A percentile compares a stretch with the other conserved stretches of the same genome.
These are phyloP conservation scores for Microcebus murinus DNA, from an alignment of 2,113 vertebrate genomes.

Conservation along the genomic window DNA sequence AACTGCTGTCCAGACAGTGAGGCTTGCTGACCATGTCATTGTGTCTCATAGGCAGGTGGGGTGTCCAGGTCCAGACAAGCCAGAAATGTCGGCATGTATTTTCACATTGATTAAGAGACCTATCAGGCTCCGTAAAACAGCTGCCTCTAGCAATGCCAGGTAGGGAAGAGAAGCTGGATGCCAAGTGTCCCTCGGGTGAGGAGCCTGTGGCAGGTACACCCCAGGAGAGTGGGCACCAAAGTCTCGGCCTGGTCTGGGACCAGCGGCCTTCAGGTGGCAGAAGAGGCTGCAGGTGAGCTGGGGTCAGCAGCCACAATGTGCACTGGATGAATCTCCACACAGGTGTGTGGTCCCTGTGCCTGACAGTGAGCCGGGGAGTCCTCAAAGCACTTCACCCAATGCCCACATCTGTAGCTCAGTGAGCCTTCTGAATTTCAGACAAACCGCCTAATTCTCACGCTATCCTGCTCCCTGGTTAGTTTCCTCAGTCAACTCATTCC, in stretches of 20 bases:
- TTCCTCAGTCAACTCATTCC: not conserved
- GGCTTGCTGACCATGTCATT: not conserved
- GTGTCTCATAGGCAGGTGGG: not conserved
- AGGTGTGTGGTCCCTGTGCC: not conserved
- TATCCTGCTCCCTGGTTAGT: not conserved
- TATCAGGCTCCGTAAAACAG: not conserved
- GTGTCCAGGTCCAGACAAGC: not conserved
- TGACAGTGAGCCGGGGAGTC: not conserved
- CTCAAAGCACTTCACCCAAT: accelerated
- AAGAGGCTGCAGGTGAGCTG: not conserved
- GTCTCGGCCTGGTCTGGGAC: not conserved
- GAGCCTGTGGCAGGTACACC: too few relatives aligned
- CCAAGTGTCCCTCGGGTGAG: not conserved
- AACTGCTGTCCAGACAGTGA: not conserved
- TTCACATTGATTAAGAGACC: not conserved
- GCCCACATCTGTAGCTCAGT: not conserved
- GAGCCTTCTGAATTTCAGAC: not conserved
- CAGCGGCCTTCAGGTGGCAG: too few relatives aligned
- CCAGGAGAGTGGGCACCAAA: accelerated
- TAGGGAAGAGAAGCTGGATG: not conserved
- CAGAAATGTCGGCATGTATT: not conserved
- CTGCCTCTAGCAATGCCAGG: not conserved
- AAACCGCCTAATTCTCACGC: not conserved
- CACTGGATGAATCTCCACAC: not conserved
- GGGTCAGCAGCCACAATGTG: not conserved